Conservation (phyloP, 2,888 invertebrate genomes). For the Meteorus colon region DNA sequence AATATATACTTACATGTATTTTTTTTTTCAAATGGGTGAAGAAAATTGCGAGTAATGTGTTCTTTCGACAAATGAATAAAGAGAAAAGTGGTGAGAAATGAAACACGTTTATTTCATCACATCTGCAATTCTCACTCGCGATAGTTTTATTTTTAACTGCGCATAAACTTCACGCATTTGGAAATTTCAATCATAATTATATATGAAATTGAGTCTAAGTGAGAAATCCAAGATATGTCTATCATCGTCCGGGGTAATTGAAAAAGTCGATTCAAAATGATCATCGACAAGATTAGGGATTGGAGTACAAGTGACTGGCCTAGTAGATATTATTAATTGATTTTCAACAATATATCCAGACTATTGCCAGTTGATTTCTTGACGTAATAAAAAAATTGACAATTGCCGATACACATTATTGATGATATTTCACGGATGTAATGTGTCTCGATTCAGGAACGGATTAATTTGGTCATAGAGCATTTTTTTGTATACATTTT, state of each 20-base stretch:
- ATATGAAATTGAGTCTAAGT: constrained; percentile 39
- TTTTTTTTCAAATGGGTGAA: constrained; percentile 38
- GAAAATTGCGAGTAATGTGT: constrained; percentile 29
- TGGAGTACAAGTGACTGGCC: constrained; percentile 45
- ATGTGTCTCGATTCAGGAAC: constrained; percentile 6
- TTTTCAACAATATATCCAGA: constrained; percentile 20
- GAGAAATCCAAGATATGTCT: constrained; percentile 33
- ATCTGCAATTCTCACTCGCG: constrained; percentile 18
- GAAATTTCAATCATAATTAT: constrained; percentile 39
- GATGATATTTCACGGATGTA: neutral
- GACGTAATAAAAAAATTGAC: neutral
- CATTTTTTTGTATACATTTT: constrained; percentile 20
- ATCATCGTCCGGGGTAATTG: constrained; percentile 9
- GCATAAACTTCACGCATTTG: constrained; percentile 44
- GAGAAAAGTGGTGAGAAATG: neutral
- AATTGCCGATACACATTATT: no score
- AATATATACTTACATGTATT: neutral
- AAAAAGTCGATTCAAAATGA: constrained; percentile 20
- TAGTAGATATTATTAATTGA: constrained; percentile 43
- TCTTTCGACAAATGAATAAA: constrained; percentile 29
- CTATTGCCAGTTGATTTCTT: constrained; percentile 14
- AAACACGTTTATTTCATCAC: constrained; percentile 4
- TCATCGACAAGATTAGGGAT: constrained; percentile 31
- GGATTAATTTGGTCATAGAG: neutral
- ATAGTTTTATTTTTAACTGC: constrained; percentile 8